Evolutionary conservation across 2,888 invertebrate species (phyloP).

Genomic region (Belgica antarctica): DNA sequence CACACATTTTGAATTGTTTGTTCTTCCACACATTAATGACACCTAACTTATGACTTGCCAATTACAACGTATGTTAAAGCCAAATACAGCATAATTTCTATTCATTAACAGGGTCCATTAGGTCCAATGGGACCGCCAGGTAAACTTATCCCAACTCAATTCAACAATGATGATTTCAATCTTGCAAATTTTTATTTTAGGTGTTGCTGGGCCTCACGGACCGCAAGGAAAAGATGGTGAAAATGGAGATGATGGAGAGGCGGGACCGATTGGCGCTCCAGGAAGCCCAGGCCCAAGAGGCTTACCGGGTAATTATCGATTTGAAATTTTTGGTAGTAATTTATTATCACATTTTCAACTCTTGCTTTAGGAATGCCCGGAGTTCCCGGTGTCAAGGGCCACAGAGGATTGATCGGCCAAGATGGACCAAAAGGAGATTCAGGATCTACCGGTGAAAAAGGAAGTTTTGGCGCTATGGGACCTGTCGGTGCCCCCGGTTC

Average conservation of each 20-base stretch:
- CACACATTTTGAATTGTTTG: not conserved
- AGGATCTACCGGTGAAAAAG: slow-evolving; percentile 74
- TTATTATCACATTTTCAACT: not conserved
- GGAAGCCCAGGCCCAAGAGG: slow-evolving; percentile 70
- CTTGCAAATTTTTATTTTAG: too few species aligned
- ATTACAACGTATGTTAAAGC: too few species aligned
- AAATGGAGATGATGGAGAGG: slow-evolving; percentile 61
- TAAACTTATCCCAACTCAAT: too few species aligned
- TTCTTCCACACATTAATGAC: not conserved
- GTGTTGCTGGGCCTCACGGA: slow-evolving; percentile 61
- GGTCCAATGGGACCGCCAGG: slow-evolving; percentile 62
- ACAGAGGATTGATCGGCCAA: slow-evolving; percentile 74
- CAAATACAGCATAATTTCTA: slow-evolving; percentile 54
- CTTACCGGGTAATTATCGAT: slow-evolving; percentile 66
- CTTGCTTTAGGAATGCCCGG: slow-evolving; percentile 67
- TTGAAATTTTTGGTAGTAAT: slow-evolving; percentile 55
- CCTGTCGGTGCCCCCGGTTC: slow-evolving; percentile 67
- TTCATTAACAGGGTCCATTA: slow-evolving; percentile 2
- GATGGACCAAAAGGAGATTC: slow-evolving; percentile 81
- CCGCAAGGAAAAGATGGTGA: slow-evolving; percentile 70
- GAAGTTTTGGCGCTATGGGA: slow-evolving; percentile 68
- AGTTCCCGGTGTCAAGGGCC: slow-evolving; percentile 78
- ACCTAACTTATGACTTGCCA: slow-evolving; percentile 52
- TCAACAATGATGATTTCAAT: too few species aligned
- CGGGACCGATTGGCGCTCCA: not conserved